Conservation (phyloP, 2,888 invertebrate genomes). For the Ochropacha duplaris region DNA sequence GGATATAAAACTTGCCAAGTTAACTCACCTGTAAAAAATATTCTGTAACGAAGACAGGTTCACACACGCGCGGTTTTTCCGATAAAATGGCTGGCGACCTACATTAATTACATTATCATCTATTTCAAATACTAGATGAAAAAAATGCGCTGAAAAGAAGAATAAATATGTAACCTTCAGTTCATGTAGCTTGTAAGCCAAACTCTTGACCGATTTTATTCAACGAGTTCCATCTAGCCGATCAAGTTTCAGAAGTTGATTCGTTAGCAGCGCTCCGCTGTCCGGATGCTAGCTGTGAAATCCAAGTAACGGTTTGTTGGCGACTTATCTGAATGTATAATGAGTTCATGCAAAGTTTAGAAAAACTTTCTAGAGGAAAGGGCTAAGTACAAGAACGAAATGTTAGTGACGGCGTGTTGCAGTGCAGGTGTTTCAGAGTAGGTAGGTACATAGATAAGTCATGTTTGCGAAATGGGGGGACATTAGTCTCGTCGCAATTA, state of each 20-base stretch:
- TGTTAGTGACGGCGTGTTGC: slow-evolving; percentile 17
- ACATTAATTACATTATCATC: too few relatives aligned
- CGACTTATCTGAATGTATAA: slow-evolving; percentile 60
- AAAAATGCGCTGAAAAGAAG: too few relatives aligned
- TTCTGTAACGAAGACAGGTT: too few relatives aligned
- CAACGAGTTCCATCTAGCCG: slow-evolving; percentile 19
- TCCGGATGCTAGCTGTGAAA: slow-evolving; percentile 37
- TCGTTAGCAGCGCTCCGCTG: slow-evolving; percentile 51
- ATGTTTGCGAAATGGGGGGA: slow-evolving; percentile 22
- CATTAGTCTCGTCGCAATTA: slow-evolving; percentile 44
- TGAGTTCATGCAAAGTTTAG: slow-evolving; percentile 44
- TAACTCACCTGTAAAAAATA: too few relatives aligned
- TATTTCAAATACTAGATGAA: too few relatives aligned
- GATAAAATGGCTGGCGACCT: too few relatives aligned
- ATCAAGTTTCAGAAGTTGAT: slow-evolving; percentile 51
- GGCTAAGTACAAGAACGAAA: slow-evolving; percentile 22
- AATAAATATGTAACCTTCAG: too few relatives aligned
- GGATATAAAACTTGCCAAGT: too few relatives aligned
- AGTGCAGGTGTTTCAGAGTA: slow-evolving; percentile 24
- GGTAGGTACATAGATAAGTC: slow-evolving; percentile 22
- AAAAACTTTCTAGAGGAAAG: too few relatives aligned
- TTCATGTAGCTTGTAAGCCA: too few relatives aligned
- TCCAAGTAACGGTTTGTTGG: slow-evolving; percentile 49
- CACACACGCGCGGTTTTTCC: too few relatives aligned
- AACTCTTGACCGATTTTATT: neutral